These are phyloP conservation scores for Aldabrachelys gigantea DNA, from an alignment of 2,113 vertebrate genomes.

Conservation along the genomic window DNA sequence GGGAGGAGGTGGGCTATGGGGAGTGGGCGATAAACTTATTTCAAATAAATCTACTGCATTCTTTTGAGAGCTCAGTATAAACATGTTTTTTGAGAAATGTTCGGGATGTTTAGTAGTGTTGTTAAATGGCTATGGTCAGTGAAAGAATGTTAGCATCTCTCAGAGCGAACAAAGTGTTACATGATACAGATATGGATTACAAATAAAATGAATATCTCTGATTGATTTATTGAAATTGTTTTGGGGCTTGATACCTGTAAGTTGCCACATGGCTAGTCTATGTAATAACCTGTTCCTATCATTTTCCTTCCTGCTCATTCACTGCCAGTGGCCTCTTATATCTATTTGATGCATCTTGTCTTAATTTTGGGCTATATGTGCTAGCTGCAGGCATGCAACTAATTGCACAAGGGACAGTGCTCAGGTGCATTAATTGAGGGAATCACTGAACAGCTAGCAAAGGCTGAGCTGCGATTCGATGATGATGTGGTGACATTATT, in stretches of 20 bases:
- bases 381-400: background rate
- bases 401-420: background rate
- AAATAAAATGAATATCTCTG: background rate
- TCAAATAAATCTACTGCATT: background rate
- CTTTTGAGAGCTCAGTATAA: background rate
- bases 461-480: background rate
- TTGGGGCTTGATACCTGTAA: background rate
- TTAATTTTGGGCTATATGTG: background rate
- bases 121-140: accelerated
- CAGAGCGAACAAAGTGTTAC: background rate
- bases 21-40: background rate
- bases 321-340: background rate
- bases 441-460: background rate
- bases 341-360: too few species aligned
- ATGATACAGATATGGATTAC: background rate
- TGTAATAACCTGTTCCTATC: background rate
- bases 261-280: accelerated
- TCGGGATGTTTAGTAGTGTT: background rate
- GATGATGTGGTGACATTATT: background rate
- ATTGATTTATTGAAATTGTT: background rate
- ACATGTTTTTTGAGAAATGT: background rate
- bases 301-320: background rate
- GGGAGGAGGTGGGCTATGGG: background rate
- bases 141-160: background rate
- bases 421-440: background rate